Evolutionary conservation across 2,888 invertebrate genomes (phyloP).

Genomic region (Parnassius smintheus): DNA sequence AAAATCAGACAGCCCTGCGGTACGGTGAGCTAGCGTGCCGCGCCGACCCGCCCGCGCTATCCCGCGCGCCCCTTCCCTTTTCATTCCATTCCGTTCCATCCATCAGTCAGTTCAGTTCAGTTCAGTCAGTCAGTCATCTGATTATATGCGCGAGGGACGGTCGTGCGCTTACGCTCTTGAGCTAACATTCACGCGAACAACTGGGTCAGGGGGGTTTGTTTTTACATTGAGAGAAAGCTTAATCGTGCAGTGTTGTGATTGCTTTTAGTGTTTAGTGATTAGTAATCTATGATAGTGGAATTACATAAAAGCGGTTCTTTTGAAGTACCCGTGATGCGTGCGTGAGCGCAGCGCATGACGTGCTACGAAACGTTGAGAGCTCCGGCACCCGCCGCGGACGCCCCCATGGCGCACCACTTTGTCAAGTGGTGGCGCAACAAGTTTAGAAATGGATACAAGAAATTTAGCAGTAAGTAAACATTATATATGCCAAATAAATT

Average conservation of each 20-base stretch:
- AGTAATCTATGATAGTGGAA: slow-evolving; percentile 51
- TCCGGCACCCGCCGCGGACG: slow-evolving; percentile 79
- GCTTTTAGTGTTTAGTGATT: slow-evolving; percentile 59
- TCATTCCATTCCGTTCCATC: slow-evolving; percentile 32
- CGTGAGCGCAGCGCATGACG: slow-evolving; percentile 82
- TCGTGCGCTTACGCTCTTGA: slow-evolving; percentile 46
- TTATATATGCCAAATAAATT: not conserved
- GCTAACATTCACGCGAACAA: slow-evolving; percentile 70
- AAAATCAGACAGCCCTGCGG: slow-evolving; percentile 17
- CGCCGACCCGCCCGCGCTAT: slow-evolving; percentile 44
- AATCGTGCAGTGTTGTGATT: slow-evolving; percentile 60
- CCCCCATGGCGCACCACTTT: slow-evolving; percentile 87
- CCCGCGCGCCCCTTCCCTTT: slow-evolving; percentile 45
- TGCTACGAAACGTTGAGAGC: slow-evolving; percentile 81
- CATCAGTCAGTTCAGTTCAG: slow-evolving; percentile 61
- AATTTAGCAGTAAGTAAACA: slow-evolving; percentile 83
- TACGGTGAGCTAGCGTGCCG: slow-evolving; percentile 31
- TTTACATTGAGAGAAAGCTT: slow-evolving; percentile 47
- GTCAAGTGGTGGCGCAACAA: slow-evolving; percentile 89
- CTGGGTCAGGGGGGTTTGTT: slow-evolving; percentile 70
- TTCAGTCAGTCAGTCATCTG: slow-evolving; percentile 75
- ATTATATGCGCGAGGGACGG: slow-evolving; percentile 58
- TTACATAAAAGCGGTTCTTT: slow-evolving; percentile 70
- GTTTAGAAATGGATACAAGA: slow-evolving; percentile 87
- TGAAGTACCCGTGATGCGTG: slow-evolving; percentile 79